Base-by-base conservation (phyloP, 2,113 vertebrate genomes). In the Rafetus swinhoei region DNA sequence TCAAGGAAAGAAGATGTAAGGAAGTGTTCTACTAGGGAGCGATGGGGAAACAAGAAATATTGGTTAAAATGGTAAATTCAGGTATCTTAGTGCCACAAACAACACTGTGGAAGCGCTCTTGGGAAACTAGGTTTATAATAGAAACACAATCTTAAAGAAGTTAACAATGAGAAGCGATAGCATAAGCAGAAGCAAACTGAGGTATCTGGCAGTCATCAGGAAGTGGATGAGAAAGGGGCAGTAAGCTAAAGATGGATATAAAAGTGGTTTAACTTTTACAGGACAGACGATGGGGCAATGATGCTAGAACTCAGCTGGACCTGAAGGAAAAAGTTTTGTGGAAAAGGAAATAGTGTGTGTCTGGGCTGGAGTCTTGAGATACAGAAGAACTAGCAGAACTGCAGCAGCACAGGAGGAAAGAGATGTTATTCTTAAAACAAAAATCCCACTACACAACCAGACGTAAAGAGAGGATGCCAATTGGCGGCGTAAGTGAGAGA, bases 1-100 rank as follows among this genome's bases (percentile, higher is more conserved):
- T 0, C 55, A 50, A 82, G 39, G 53, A 45, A 24, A 93, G 74
- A 45, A 91, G 19, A 3, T 5, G 59, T 59, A 39, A 35, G 39
- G 39, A 22, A 24, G 11, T 24, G n/a, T 45, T 39, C 72, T 45
- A 39, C 16, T 22, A 22, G 35, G 29, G 27, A 7, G 32, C 16
- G 18, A 35, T 35, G 72, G 45, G 85, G 15, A 4, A 87, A 57
- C 45, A 29, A 74, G 88, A 1, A 16, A 1, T 86, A 89, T 80
- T 90, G 21, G 25, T 86, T 29, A 79, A 93, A 15, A 82, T 8
- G 81, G 25, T 53, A 91, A 88, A 87, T 27, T 69, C n/a, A 1
- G 24, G 35, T 29, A 24, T 83, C 57, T 79, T 84, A 57, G 39
- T 50, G 6, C 35, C 79, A 19, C 57, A 0, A 50, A 77, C 27